Conservation (phyloP, 1,140 invertebrate genomes). For the Drosophila nikananu region DNA sequence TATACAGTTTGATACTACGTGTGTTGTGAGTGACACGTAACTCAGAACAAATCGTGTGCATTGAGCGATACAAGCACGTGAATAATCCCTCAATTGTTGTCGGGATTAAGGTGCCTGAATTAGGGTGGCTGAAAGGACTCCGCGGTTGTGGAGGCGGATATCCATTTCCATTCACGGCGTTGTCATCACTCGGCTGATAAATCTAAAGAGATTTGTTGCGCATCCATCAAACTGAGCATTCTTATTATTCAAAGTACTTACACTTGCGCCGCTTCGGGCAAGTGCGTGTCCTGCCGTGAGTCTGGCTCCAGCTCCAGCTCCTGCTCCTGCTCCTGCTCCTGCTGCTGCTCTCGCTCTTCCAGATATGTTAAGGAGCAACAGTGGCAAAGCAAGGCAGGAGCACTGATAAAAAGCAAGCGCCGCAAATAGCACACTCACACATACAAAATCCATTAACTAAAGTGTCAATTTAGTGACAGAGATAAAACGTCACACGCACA, state of each 20-base stretch:
- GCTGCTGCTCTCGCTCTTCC: neutral
- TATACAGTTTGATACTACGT: conserved; percentile 17
- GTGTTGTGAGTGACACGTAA: conserved; percentile 44
- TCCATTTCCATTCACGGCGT: conserved; percentile 3
- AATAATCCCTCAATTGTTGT: conserved; percentile 41
- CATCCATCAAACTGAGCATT: conserved; percentile 82
- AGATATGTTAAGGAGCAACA: conserved; percentile 58
- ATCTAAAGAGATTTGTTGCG: conserved; percentile 70
- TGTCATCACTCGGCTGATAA: conserved; percentile 60
- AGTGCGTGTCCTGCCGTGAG: conserved; percentile 63
- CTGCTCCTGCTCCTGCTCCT: neutral
- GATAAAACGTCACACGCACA: conserved; percentile 82
- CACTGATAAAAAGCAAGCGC: conserved; percentile 64
- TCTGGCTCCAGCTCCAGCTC: conserved; percentile 22
- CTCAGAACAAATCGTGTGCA: conserved; percentile 32
- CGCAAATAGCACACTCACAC: conserved; percentile 73
- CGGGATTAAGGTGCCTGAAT: conserved; percentile 24
- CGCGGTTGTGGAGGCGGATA: neutral
- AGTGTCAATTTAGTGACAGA: conserved; percentile 85
- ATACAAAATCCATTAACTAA: conserved; percentile 84
- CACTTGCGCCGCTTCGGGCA: conserved; percentile 52
- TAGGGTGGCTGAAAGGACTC: conserved; percentile 2
- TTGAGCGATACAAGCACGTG: conserved; percentile 19
- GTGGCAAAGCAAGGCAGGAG: conserved; percentile 39
- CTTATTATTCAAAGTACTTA: conserved; percentile 82